These are phyloP conservation scores for Apostichopus parvimensis DNA, from an alignment of 35 echinoderm and acorn worm genomes.

Conservation along the genomic window DNA sequence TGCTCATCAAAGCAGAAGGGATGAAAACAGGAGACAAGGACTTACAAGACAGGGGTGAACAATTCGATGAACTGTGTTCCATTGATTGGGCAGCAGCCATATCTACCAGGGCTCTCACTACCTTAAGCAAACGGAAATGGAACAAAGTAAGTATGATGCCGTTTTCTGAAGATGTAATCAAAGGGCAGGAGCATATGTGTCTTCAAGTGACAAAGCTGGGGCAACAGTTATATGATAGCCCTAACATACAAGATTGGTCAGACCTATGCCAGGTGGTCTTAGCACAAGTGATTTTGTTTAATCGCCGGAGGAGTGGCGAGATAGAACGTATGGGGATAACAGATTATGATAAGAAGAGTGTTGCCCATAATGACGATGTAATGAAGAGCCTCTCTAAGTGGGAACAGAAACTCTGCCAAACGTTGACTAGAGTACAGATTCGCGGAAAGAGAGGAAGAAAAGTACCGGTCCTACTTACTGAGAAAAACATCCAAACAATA, in stretches of 20 bases:
- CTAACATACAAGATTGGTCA: too few relatives aligned
- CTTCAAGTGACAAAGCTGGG: background rate
- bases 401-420: background rate
- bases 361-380: background rate
- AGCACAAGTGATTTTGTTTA: background rate
- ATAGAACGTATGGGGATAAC: background rate
- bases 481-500: background rate
- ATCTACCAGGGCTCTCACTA: background rate
- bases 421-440: background rate
- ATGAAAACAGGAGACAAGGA: background rate
- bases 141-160: background rate
- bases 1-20: constrained; percentile 63
- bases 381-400: background rate
- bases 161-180: background rate
- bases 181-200: background rate
- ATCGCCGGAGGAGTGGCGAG: background rate
- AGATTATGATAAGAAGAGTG: background rate
- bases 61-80: background rate
- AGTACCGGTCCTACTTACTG: background rate
- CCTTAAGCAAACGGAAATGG: background rate
- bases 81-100: background rate
- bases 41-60: background rate
- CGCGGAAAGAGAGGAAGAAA: background rate
- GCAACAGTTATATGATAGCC: background rate
- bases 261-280: background rate